Percentiles rank a stretch among this genome's conserved stretches.
These are phyloP conservation scores for Piaya cayana DNA, from an alignment of 2,113 vertebrate genomes.

Conservation along the genomic window DNA sequence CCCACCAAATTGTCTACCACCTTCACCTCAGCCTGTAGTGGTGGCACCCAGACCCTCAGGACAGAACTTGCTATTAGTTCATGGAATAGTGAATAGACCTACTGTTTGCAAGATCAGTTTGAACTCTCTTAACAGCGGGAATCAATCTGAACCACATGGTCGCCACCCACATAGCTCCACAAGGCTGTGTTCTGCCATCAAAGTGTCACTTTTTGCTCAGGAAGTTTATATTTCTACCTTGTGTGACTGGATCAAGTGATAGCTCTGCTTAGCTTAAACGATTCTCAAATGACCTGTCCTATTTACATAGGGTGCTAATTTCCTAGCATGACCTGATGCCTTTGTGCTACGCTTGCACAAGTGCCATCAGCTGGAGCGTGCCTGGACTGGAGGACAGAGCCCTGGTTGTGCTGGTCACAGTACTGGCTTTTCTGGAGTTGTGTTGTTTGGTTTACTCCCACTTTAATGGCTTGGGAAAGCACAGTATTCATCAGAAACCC, in stretches of 20 bases:
- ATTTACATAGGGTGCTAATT: not conserved
- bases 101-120: not conserved
- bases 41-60: not conserved
- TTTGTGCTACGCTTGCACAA: not conserved
- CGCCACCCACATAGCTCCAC: not conserved
- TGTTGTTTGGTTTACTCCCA: not conserved
- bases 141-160: not conserved
- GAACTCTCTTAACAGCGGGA: not conserved
- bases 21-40: not conserved
- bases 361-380: not conserved
- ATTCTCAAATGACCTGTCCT: not conserved
- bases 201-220: not conserved
- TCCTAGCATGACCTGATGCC: accelerated
- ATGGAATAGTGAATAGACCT: not conserved
- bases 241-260: not conserved
- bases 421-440: not conserved
- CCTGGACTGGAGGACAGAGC: not conserved
- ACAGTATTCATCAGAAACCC: not conserved
- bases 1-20: not conserved
- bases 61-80: not conserved
- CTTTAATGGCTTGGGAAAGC: not conserved
- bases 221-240: not conserved
- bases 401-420: accelerated
- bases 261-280: not conserved
- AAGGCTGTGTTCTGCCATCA: not conserved